Conservation (phyloP, 2,888 invertebrate species). For the Scaeva pyrastri region DNA sequence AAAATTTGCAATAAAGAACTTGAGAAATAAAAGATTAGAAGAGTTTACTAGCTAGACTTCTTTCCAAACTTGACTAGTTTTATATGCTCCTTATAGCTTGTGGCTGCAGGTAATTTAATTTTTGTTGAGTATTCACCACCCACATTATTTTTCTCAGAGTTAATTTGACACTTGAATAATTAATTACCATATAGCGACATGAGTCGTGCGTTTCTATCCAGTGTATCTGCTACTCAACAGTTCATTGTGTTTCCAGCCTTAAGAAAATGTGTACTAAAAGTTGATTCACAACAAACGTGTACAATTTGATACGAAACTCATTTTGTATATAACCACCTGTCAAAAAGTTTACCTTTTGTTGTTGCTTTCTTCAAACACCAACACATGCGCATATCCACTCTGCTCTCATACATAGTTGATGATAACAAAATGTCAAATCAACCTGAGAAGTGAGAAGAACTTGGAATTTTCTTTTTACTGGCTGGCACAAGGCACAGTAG, state of each 20-base stretch:
- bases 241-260: not conserved
- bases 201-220: too few species aligned
- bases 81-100: too few species aligned
- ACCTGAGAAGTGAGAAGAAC: not conserved
- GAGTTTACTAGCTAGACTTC: too few species aligned
- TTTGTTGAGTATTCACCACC: too few species aligned
- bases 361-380: not conserved
- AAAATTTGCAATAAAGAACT: too few species aligned
- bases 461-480: not conserved
- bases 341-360: constrained; percentile 6
- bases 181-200: too few species aligned
- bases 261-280: not conserved
- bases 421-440: constrained; percentile 27
- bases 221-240: too few species aligned
- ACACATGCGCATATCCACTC: constrained; percentile 9
- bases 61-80: too few species aligned
- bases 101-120: too few species aligned
- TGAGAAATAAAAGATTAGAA: too few species aligned
- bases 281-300: not conserved
- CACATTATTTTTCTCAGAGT: too few species aligned
- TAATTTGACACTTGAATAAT: too few species aligned
- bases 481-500: not conserved
- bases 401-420: not conserved
- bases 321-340: constrained; percentile 15
- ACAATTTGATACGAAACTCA: not conserved